Conservation (phyloP, 2,888 invertebrate genomes). For the Drosophila algonquin region DNA sequence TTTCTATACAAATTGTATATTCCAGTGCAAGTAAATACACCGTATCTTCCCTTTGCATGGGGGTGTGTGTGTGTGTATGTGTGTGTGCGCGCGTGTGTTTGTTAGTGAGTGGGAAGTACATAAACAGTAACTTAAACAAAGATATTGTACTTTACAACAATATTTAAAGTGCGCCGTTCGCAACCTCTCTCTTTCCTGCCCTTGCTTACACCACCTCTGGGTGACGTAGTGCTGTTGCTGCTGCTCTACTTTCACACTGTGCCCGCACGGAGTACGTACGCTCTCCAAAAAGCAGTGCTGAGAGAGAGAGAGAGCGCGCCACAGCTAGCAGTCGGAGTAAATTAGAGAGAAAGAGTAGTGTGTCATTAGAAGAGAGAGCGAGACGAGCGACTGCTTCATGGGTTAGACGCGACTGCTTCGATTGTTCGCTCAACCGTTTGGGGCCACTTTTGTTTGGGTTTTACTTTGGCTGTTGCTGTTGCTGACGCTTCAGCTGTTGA, state of each 20-base stretch:
- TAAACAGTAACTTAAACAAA: constrained; percentile 36
- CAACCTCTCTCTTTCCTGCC: constrained; percentile 9
- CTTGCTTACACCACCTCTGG: constrained; percentile 25
- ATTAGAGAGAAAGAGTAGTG: constrained; percentile 3
- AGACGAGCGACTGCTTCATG: constrained; percentile 30
- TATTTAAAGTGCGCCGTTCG: not conserved
- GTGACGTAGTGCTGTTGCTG: constrained; percentile 43
- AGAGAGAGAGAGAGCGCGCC: constrained; percentile 17
- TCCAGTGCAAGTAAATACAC: not conserved
- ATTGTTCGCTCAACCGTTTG: constrained; percentile 22
- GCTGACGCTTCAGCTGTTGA: constrained; percentile 72
- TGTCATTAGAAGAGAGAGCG: constrained; percentile 2
- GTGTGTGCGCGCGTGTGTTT: not conserved
- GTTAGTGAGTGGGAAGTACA: constrained; percentile 6
- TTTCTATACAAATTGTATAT: not conserved
- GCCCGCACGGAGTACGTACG: constrained; percentile 1
- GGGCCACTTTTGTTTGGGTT: constrained; percentile 38
- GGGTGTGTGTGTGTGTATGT: not conserved
- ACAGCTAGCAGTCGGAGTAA: not conserved
- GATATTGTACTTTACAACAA: constrained; percentile 37
- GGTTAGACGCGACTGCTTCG: constrained; percentile 47
- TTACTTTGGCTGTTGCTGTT: constrained; percentile 33
- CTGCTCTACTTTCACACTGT: constrained; percentile 64
- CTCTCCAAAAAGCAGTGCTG: not conserved
- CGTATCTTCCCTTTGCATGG: not conserved